These are phyloP conservation scores for Tethea ocularis DNA, from an alignment of 2,888 invertebrate genomes.

Conservation along the genomic window DNA sequence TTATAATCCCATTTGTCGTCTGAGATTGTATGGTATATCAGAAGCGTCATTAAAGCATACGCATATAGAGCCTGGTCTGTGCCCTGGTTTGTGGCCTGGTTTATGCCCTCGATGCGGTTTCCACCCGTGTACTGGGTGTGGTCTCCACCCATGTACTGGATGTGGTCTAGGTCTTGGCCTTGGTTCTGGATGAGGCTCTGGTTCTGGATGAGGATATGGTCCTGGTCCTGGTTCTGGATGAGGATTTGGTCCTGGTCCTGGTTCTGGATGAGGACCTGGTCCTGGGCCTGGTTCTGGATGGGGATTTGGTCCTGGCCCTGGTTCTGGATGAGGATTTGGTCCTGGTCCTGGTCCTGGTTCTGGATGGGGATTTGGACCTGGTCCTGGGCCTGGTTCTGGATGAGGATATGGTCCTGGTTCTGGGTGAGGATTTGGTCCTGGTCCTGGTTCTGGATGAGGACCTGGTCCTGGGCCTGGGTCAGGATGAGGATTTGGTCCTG, in stretches of 20 bases:
- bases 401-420: too few relatives aligned
- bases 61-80: neutral
- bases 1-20: slow-evolving; percentile 2
- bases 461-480: too few relatives aligned
- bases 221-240: neutral
- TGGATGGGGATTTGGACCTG: too few relatives aligned
- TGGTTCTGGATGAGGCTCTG: neutral
- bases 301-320: neutral
- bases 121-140: too few relatives aligned
- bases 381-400: too few relatives aligned
- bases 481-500: too few relatives aligned
- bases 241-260: neutral
- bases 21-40: neutral
- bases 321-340: too few relatives aligned
- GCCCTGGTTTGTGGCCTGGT: neutral
- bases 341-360: too few relatives aligned
- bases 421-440: too few relatives aligned
- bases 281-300: neutral
- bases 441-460: too few relatives aligned
- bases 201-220: neutral
- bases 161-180: neutral
- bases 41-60: neutral
- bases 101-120: neutral
- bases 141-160: neutral
- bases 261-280: neutral